Percentiles rank a stretch among this genome's conserved stretches.
Conservation (phyloP, 1,140 invertebrate genomes). For the Drosophila malerkotliana region DNA sequence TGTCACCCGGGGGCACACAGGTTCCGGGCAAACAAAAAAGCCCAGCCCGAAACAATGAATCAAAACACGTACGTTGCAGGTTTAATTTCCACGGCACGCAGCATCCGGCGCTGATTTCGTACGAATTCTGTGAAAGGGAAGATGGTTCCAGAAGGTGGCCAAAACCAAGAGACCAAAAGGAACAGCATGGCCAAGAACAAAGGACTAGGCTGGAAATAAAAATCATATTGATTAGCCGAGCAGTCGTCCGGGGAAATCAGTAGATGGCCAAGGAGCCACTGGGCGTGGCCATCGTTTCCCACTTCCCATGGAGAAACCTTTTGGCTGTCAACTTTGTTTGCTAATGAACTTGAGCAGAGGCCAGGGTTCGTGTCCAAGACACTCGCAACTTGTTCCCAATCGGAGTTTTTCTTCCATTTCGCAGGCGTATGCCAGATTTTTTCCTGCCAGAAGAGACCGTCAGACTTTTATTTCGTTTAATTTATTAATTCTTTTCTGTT, state of each 20-base stretch:
- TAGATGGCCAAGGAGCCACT: conserved; percentile 28
- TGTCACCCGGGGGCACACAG: conserved; percentile 28
- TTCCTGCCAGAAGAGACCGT: not conserved
- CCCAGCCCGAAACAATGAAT: conserved; percentile 43
- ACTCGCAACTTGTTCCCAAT: not conserved
- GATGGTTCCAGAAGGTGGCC: conserved; percentile 2
- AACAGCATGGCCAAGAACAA: conserved; percentile 6
- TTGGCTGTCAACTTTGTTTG: conserved; percentile 77
- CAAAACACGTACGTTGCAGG: conserved; percentile 49
- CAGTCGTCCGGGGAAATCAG: conserved; percentile 64
- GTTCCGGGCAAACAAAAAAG: conserved; percentile 22
- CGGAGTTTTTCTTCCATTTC: not conserved
- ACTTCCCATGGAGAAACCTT: conserved; percentile 38
- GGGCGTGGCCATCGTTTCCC: conserved; percentile 33
- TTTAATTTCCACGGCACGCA: conserved; percentile 75
- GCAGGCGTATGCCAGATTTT: not conserved
- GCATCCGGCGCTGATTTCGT: conserved; percentile 75
- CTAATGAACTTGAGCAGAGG: conserved; percentile 71
- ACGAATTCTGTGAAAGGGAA: conserved; percentile 16
- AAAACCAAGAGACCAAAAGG: conserved; percentile 7
- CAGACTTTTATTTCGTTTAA: conserved; percentile 67
- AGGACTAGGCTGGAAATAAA: conserved; percentile 46
- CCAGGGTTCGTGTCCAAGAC: conserved; percentile 5
- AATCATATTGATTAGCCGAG: conserved; percentile 74
- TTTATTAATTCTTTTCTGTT: conserved; percentile 71